These are phyloP conservation scores for Cetonia aurata DNA, from an alignment of 2,888 invertebrate genomes.

Conservation along the genomic window DNA sequence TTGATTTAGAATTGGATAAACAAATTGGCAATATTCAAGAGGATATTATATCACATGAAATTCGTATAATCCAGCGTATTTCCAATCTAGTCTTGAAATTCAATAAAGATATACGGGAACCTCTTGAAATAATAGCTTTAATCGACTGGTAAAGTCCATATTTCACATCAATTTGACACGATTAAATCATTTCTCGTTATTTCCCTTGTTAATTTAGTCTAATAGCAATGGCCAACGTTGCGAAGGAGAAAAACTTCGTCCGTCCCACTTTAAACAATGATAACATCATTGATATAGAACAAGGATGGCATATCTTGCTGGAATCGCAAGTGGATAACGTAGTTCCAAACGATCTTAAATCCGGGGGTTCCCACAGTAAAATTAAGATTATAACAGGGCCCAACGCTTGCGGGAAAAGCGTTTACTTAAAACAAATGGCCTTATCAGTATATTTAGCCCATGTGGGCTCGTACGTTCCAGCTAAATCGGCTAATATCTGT, in stretches of 20 bases:
- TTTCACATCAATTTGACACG: not conserved
- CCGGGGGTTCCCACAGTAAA: constrained; percentile 68
- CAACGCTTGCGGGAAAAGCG: constrained; percentile 92
- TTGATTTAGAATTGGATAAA: constrained; percentile 76
- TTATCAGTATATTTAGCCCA: constrained; percentile 88
- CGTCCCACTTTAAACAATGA: constrained; percentile 62
- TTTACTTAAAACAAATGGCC: constrained; percentile 88
- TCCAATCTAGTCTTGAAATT: constrained; percentile 60
- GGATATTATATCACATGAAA: constrained; percentile 85
- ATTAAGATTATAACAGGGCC: constrained; percentile 90
- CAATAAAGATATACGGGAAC: constrained; percentile 61
- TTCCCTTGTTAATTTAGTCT: constrained; percentile 56
- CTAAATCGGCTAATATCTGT: constrained; percentile 78
- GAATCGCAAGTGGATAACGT: constrained; percentile 75
- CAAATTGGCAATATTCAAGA: constrained; percentile 83
- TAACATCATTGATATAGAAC: constrained; percentile 60
- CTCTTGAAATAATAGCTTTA: constrained; percentile 59
- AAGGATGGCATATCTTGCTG: constrained; percentile 82
- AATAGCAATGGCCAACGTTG: constrained; percentile 63
- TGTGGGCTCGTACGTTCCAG: constrained; percentile 91
- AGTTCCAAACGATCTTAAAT: constrained; percentile 80
- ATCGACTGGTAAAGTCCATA: constrained; percentile 61
- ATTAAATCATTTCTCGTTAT: not conserved
- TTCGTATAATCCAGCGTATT: constrained; percentile 74
- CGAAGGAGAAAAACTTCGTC: constrained; percentile 61